These are phyloP conservation scores for Polyploca ridens DNA, from an alignment of 2,888 invertebrate species.

Conservation along the genomic window DNA sequence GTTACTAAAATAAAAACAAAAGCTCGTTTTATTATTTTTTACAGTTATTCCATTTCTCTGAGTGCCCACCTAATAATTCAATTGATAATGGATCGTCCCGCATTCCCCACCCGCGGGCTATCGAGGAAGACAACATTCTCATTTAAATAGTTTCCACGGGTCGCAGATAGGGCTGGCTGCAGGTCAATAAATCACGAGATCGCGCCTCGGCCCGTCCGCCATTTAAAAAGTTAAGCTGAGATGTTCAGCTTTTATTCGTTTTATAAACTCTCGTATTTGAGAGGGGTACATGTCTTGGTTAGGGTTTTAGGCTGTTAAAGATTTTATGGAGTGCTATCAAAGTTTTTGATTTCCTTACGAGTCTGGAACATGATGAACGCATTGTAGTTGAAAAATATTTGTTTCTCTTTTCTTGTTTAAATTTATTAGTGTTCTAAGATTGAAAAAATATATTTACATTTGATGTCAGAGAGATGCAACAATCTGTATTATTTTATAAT, in stretches of 20 bases:
- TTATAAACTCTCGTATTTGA: constrained; percentile 40
- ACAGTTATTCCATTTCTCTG: not conserved
- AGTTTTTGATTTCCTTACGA: not conserved
- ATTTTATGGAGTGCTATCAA: not conserved
- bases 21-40: not conserved
- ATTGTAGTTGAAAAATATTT: no score
- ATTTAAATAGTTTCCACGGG: constrained; percentile 72
- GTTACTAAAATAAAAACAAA: no score
- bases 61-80: constrained; percentile 45
- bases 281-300: constrained; percentile 23
- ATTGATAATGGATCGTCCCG: constrained; percentile 52
- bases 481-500: no score
- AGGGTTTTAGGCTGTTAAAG: not conserved
- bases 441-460: no score
- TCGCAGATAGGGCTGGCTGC: constrained; percentile 41
- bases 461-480: no score
- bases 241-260: constrained; percentile 52
- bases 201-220: constrained; percentile 44
- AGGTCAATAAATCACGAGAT: constrained; percentile 47
- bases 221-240: constrained; percentile 66
- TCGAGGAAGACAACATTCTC: constrained; percentile 67
- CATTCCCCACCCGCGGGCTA: constrained; percentile 39
- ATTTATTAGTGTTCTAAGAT: no score
- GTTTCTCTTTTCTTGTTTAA: no score
- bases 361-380: not conserved